Base-by-base conservation (phyloP, 2,888 invertebrate genomes). In the Heteropelma amictum region DNA sequence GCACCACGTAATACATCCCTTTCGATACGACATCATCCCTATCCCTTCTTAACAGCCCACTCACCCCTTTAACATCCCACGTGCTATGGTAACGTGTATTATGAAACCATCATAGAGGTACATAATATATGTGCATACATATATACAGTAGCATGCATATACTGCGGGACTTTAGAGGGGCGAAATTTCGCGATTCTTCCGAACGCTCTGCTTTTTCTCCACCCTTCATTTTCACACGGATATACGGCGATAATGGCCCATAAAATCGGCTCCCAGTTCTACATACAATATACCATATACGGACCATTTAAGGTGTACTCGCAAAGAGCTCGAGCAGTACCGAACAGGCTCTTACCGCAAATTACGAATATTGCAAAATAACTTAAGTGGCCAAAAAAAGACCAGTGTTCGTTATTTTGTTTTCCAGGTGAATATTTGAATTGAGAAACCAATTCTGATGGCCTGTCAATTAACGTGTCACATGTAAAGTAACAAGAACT, bases 191-290 rank as follows among this genome's bases (percentile, higher is more conserved):
- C 51, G 40, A 33, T 23, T 64, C 71, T 58, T 60, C 45, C 72
- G 65, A 40, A 47, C 72, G 61, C 53, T 35, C 38, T 47, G 56
- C 51, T 35, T 42, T 14, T 40, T 53, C 12, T 45, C 42, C 45
- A 72, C 67, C 72, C 60, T 72, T 72, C 65, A 72, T 72, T 72
- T 72, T 61, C 72, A 49, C 67, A 67, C 72, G 72, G 67, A 72
- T 67, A 67, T 54, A 67, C 67, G 72, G 47, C 61, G 72, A 72
- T 72, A 72, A 72, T 72, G 61, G 72, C 60, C 45, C 67, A 67
- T 67, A 47, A 72, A 72, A 72, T 72, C 72, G 60, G 38, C 67
- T n/a, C n/a, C n/a, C n/a, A n/a, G n/a, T n/a, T 38, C 23, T 40
- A 49, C 30, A 23, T 28, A 19, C 19, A 45, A 30, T 7, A 30